Evolutionary conservation across 2,113 vertebrate genomes (phyloP).

Genomic region (Megaceryle torquata): DNA sequence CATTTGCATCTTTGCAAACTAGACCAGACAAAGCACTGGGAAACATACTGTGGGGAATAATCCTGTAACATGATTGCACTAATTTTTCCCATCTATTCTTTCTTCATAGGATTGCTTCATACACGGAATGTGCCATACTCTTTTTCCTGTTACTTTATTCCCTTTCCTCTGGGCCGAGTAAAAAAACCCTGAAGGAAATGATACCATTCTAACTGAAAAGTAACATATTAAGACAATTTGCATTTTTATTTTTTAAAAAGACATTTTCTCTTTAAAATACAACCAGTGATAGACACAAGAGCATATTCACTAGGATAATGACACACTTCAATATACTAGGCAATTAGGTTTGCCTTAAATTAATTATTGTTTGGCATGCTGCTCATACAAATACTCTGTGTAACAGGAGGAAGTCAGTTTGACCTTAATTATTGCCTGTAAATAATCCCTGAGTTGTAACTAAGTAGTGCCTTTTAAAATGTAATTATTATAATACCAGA

Average conservation of each 20-base stretch:
- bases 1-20: slow-evolving; percentile 63
- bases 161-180: background rate
- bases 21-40: slow-evolving; percentile 65
- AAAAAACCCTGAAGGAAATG: background rate
- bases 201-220: background rate
- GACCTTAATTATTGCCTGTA: slow-evolving; percentile 65
- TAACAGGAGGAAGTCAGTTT: slow-evolving; percentile 53
- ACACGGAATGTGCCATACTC: background rate
- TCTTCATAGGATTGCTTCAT: slow-evolving; percentile 47
- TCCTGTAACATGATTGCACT: slow-evolving; percentile 44
- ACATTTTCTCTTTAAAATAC: slow-evolving; percentile 6
- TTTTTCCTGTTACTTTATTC: slow-evolving; percentile 36
- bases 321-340: slow-evolving; percentile 24
- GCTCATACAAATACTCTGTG: slow-evolving; percentile 23
- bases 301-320: slow-evolving; percentile 5
- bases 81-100: slow-evolving; percentile 58
- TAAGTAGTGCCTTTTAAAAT: slow-evolving; percentile 68
- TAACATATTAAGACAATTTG: background rate
- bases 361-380: slow-evolving; percentile 35
- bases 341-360: slow-evolving; percentile 44
- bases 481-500: slow-evolving; percentile 54
- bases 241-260: background rate
- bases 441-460: slow-evolving; percentile 66
- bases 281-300: background rate
- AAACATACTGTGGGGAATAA: slow-evolving; percentile 42